Evolutionary conservation across 2,113 vertebrate species (phyloP).

Genomic region (Oplegnathus fasciatus): DNA sequence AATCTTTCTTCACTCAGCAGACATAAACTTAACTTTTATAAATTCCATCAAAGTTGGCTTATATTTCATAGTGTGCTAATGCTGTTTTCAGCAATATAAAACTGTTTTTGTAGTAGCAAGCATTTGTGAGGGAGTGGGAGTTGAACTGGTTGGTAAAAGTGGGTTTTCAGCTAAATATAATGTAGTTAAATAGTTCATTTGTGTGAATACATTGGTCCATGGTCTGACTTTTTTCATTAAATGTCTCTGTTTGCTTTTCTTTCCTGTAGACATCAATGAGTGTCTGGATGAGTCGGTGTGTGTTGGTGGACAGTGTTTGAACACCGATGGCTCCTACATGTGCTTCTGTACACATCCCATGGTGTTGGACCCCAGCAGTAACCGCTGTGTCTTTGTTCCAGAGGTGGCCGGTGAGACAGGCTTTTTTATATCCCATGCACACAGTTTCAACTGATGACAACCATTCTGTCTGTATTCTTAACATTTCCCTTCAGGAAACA

Average conservation of each 20-base stretch:
- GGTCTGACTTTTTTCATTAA: background rate
- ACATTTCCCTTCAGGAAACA: background rate
- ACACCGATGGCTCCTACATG: constrained; percentile 93
- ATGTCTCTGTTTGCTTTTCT: constrained; percentile 46
- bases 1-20: too few species aligned
- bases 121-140: background rate
- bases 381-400: constrained; percentile 85
- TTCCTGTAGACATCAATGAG: constrained; percentile 90
- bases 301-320: constrained; percentile 91
- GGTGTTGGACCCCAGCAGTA: constrained; percentile 87
- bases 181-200: background rate
- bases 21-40: too few species aligned
- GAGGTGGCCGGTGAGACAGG: constrained; percentile 86
- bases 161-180: background rate
- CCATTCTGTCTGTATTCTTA: background rate
- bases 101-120: background rate
- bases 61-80: background rate
- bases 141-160: background rate
- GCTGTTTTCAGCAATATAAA: background rate
- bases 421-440: background rate
- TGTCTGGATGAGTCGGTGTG: constrained; percentile 92
- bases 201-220: background rate
- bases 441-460: background rate
- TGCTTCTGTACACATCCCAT: constrained; percentile 93
- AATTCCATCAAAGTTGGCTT: too few species aligned